Evolutionary conservation across 2,888 invertebrate genomes (phyloP), one percentile per base, ranked within the genome.

Genomic region (Crocallis elinguaria): DNA sequence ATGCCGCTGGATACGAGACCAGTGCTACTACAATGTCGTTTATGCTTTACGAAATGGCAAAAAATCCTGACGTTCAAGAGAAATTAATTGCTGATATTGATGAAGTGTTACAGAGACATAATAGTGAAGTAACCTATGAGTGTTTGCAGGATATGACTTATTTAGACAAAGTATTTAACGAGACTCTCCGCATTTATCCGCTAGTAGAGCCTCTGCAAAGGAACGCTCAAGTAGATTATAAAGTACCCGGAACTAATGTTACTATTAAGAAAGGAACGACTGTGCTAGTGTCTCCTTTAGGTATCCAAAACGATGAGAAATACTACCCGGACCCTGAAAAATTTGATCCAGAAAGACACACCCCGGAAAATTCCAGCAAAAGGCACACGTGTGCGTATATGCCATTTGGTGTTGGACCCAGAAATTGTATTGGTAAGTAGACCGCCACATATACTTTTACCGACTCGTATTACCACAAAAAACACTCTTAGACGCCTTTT

Each of bases 291-390:
- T 79, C 88, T 0, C 64, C 74, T n/a, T 46, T 65, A 11, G 84
- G 81, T 5, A 73, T 92, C 17, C 92, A 92, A 54, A 64, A 79
- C 21, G 89, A 92, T 60, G 75, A 79, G 6, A 70, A 78, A 35
- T 77, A 86, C 57, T 92, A 82, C 59, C 75, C 82, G 0, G 69
- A 92, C 8, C 92, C 92, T 1, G 86, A 91, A 27, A 73, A 89
- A 49, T 92, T 92, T 68, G 23, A 41, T 30, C 52, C 45, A 2
- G 52, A 52, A 7, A 29, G 46, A 8, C 23, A 36, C 23, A 66
- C 73, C 12, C 50, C 75, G 0, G 77, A 82, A 32, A 78, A 76
- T 13, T 71, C 64, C 29, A 71, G 67, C 12, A 54, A 66, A 6
- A 69, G 82, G 2, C 82, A 81, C 49, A 62, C 77, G 0, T 84